Base-by-base conservation (phyloP, 2,888 invertebrate species). In the Nudaria mundana region DNA sequence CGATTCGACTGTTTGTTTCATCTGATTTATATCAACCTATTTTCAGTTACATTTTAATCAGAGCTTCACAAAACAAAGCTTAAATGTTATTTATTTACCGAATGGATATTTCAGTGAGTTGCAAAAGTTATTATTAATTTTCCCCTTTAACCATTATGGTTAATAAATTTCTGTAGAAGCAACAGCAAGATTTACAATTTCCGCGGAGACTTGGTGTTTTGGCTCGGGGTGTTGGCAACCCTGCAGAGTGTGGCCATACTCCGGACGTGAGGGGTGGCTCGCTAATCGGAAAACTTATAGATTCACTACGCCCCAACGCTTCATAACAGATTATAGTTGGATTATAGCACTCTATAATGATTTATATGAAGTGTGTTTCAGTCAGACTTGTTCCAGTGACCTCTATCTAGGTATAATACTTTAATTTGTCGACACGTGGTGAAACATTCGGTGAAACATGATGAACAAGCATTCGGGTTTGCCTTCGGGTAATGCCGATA, bases 131-230 rank as follows among this genome's bases (percentile, higher is more conserved):
- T 71, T 69, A 71, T 70, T 66, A 69, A 66, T 66, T 63, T 63
- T 60, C 60, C 64, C 67, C 63, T 63, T 66, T 59, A 55, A 53
- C 55, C 60, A 64, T 62, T 66, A 68, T 64, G 64, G 65, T 62
- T 66, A 61, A 71, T 73, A 72, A 67, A 72, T 73, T 66, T 57
- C 54, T 48, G 46, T 40, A 42, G 58, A 61, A 52, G 56, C 56
- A 55, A 57, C 57, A 59, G 40, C 51, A 59, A 67, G 71, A 74
- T 71, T 73, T 74, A 74, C 66, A 73, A 72, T 73, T 73, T 74
- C 74, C 73, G 66, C 47, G 60, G 56, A 59, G 42, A 36, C 30
- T 25, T 29, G 25, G 23, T 31, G 31, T 5, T 23, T 22, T 24
- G 32, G 41, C 1, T 29, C 14, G 22, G 26, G 40, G 36, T 33